A percentile compares a stretch with the other conserved stretches of the same genome.
phyloP scores from a whole-genome alignment of 2,797 vertebrate species.

The Uromys caudimaculatus region DNA sequence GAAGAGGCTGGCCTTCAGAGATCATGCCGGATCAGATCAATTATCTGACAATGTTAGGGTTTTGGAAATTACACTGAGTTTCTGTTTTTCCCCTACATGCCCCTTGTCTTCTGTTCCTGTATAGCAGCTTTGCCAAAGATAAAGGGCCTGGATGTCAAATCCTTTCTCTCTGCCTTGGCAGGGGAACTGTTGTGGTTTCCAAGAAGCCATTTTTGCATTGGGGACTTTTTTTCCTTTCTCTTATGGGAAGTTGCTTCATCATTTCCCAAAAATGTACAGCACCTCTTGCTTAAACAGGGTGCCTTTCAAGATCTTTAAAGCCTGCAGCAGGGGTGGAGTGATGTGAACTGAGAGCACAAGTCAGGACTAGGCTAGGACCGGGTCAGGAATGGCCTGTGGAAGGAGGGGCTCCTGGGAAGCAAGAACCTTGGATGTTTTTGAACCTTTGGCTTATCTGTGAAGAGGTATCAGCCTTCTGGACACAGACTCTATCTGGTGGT shows the following conservation, averaged over 20 bases:
- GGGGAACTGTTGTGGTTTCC: conserved; percentile 72
- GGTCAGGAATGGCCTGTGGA: neutral
- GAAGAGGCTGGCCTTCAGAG: neutral
- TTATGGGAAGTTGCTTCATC: conserved; percentile 78
- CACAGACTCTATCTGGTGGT: neutral
- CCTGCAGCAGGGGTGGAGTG: conserved; percentile 46
- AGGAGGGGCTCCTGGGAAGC: neutral
- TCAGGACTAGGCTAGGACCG: conserved; percentile 30
- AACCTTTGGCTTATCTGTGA: conserved; percentile 9
- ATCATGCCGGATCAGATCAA: neutral
- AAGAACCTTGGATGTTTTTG: conserved; percentile 6
- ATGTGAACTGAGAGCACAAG: conserved; percentile 76
- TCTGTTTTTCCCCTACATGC: neutral
- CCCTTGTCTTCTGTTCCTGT: neutral
- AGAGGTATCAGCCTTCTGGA: neutral
- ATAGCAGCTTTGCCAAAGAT: conserved; percentile 56
- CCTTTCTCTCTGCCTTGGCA: conserved; percentile 63
- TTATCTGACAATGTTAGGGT: neutral
- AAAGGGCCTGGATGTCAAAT: conserved; percentile 57
- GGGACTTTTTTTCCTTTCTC: conserved; percentile 76
- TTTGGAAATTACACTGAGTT: neutral
- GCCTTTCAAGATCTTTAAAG: conserved; percentile 69
- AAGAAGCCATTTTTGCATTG: conserved; percentile 74
- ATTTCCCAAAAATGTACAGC: conserved; percentile 77
- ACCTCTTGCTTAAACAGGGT: conserved; percentile 79